phyloP scores from a whole-genome alignment of 2,888 invertebrate genomes.

The Notodonta dromedarius region DNA sequence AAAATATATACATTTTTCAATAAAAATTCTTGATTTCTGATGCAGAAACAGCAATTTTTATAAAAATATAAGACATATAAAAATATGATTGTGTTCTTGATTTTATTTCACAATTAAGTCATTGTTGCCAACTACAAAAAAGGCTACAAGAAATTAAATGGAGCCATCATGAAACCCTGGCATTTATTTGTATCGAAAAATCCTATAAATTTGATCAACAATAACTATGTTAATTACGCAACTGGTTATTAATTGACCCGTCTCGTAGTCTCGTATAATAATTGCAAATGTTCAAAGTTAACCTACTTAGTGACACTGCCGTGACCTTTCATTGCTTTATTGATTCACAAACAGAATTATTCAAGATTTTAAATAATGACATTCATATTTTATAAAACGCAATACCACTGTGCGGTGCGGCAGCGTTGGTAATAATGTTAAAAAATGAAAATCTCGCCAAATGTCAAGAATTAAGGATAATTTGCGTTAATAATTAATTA shows the following conservation, averaged over 20 bases:
- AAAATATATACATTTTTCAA: neutral
- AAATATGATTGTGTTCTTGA: constrained; percentile 9
- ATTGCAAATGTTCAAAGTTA: constrained; percentile 30
- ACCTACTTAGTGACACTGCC: constrained; percentile 34
- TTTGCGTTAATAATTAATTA: neutral
- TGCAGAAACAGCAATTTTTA: constrained; percentile 1
- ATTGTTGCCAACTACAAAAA: neutral
- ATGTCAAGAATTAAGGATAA: constrained; percentile 1
- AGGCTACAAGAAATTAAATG: neutral
- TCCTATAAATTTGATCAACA: constrained; percentile 8
- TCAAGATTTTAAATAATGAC: constrained; percentile 16
- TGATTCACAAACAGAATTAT: constrained; percentile 24
- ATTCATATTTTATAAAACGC: constrained; percentile 24
- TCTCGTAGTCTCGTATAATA: constrained; percentile 19
- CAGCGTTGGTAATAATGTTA: neutral
- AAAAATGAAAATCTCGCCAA: constrained; percentile 2
- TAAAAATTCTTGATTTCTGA: neutral
- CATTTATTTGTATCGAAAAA: constrained; percentile 12
- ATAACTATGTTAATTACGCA: constrained; percentile 5
- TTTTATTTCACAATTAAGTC: neutral
- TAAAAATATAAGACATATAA: constrained; percentile 10
- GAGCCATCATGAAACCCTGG: constrained; percentile 12
- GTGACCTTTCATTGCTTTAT: constrained; percentile 31
- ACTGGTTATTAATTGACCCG: constrained; percentile 13
- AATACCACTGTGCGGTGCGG: constrained; percentile 8